Percentiles rank a stretch among this genome's conserved stretches.
phyloP scores from a whole-genome alignment of 2,113 vertebrate species.

The Spea bombifrons region DNA sequence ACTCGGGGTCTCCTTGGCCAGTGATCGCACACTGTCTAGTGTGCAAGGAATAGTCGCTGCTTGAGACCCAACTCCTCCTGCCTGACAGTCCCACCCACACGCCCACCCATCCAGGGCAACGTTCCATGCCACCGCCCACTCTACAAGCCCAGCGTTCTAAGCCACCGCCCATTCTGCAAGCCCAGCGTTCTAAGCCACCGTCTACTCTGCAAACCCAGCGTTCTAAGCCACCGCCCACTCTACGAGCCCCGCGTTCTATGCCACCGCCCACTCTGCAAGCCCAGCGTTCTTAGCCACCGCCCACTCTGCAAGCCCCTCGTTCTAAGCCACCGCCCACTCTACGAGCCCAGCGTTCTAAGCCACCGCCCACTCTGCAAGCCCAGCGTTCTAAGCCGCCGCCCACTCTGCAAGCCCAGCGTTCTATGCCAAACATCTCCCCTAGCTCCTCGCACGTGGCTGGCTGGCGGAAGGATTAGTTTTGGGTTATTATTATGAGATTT shows the following conservation, averaged over 20 bases:
- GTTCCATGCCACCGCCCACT: neutral
- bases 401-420: neutral
- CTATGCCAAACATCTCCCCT: constrained; percentile 1
- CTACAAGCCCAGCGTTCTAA: no score
- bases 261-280: no score
- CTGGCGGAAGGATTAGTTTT: no score
- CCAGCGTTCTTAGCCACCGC: no score
- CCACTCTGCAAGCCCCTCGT: neutral
- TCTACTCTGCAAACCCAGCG: no score
- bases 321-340: constrained; percentile 2
- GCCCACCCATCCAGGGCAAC: neutral
- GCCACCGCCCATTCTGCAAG: no score
- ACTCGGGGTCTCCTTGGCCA: neutral
- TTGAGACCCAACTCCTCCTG: constrained; percentile 16
- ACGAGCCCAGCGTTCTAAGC: neutral
- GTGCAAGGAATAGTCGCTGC: neutral
- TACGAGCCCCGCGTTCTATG: neutral
- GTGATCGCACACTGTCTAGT: neutral
- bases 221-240: no score
- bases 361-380: neutral
- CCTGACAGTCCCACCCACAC: neutral
- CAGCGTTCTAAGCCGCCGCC: neutral
- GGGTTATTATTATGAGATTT: no score
- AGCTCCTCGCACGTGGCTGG: neutral
- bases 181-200: neutral